Evolutionary conservation across 2,888 invertebrate species (phyloP).

Genomic region (Aricia artaxerxes): DNA sequence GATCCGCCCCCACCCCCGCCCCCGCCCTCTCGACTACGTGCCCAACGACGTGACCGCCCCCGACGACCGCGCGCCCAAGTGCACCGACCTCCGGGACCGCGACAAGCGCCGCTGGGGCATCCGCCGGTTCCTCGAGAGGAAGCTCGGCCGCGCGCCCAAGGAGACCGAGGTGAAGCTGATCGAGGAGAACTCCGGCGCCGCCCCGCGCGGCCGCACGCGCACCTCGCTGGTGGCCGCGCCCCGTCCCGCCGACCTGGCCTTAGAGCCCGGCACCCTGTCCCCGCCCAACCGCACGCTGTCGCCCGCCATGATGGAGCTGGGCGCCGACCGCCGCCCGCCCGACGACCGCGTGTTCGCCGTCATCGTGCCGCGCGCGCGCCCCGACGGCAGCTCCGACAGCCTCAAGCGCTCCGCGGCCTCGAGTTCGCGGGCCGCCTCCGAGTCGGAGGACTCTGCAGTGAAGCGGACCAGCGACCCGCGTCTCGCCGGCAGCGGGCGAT

Average conservation of each 20-base stretch:
- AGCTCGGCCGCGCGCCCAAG: constrained; percentile 55
- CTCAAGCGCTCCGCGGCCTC: constrained; percentile 63
- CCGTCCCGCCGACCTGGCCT: constrained; percentile 60
- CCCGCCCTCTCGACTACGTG: constrained; percentile 82
- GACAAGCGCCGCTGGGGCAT: constrained; percentile 71
- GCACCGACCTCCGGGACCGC: constrained; percentile 68
- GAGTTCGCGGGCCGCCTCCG: constrained; percentile 65
- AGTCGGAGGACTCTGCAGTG: constrained; percentile 69
- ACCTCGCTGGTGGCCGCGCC: constrained; percentile 64
- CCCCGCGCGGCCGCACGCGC: constrained; percentile 50
- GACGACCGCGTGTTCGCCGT: constrained; percentile 73
- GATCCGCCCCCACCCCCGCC: constrained; percentile 66
- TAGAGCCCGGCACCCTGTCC: constrained; percentile 70
- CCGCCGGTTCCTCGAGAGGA: constrained; percentile 66
- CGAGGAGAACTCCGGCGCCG: constrained; percentile 49
- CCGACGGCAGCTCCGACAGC: constrained; percentile 62
- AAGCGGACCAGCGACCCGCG: constrained; percentile 74
- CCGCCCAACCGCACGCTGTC: constrained; percentile 74
- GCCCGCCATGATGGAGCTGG: constrained; percentile 71
- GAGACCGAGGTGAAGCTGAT: constrained; percentile 81
- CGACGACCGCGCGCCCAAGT: constrained; percentile 63
- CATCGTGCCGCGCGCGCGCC: constrained; percentile 70
- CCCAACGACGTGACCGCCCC: constrained; percentile 84
- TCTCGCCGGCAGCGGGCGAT: constrained; percentile 61
- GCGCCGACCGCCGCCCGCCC: constrained; percentile 53